Evolutionary conservation across 2,797 vertebrate species (phyloP), one percentile per base, ranked within the genome.

Genomic region (Bradypodion ventrale): DNA sequence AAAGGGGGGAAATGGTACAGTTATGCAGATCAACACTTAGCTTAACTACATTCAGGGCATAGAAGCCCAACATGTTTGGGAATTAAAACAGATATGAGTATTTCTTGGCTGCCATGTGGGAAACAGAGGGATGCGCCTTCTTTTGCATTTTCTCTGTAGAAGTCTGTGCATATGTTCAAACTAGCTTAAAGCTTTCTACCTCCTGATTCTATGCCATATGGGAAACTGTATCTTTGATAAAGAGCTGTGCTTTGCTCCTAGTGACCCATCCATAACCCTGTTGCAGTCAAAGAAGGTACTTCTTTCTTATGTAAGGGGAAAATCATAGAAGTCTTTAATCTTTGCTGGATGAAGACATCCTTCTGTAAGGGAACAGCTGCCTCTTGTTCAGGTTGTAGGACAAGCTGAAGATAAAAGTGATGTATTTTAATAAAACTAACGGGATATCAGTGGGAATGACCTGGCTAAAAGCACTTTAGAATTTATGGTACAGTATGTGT

Each of bases 381-480:
- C 32, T 62, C 80, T 88, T 49, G 13, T 85, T 89, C 84, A 80
- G 59, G 52, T 62, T 85, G 46, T 49, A 76, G 72, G 70, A 85
- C 0, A n/a, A 37, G 82, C 44, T 81, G 25, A 68, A 29, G 78
- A 52, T 56, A 90, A 83, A 29, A 75, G 63, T 52, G 52, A 44
- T 88, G 46, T 59, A 70, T 82, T 77, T 76, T 52, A 80, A 92
- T 89, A 90, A 86, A 87, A 77, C 89, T 81, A 85, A 85, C 92
- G 83, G 78, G 85, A 75, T 25, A 59, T 84, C 76, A 75, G 85
- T 86, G 80, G 19, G 2, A 81, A 32, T 13, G 76, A 91, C 82
- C 85, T 81, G 42, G 89, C 84, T 75, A 80, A 88, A 90, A 90
- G 78, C 92, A 74, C 78, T 86, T 86, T 0, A 2, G 80, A 89